Evolutionary conservation across 1,140 invertebrate genomes (phyloP).

Genomic region (Sitobion miscanthi): DNA sequence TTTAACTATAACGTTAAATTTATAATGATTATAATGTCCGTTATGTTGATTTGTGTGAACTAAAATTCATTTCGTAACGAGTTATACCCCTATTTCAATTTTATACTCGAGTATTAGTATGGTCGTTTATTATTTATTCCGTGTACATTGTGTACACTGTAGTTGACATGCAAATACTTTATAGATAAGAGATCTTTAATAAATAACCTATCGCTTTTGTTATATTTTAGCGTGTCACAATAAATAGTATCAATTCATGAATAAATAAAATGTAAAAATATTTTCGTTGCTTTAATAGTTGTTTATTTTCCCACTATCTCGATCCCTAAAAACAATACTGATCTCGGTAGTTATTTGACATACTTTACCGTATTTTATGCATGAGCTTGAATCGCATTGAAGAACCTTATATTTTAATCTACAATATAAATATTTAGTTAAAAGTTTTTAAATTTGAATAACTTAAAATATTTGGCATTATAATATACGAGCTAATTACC

Average conservation of each 20-base stretch:
- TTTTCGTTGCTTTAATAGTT: neutral
- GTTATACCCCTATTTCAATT: neutral
- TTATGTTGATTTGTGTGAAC: neutral
- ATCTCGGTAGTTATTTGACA: neutral
- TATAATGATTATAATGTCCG: neutral
- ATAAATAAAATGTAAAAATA: constrained; percentile 10
- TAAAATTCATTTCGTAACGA: constrained; percentile 4
- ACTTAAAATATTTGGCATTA: neutral
- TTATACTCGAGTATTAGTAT: neutral
- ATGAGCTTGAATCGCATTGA: neutral
- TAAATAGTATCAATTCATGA: neutral
- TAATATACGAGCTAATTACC: neutral
- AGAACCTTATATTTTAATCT: neutral
- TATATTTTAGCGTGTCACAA: neutral
- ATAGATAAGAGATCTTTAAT: neutral
- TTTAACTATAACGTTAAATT: neutral
- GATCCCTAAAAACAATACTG: neutral
- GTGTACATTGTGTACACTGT: neutral
- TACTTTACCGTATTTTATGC: neutral
- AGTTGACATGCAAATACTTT: constrained; percentile 15
- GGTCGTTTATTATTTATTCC: neutral
- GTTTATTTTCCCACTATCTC: neutral
- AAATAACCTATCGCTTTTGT: neutral
- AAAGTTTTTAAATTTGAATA: neutral
- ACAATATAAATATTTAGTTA: neutral